Percentiles rank a stretch among this genome's conserved stretches.
Evolutionary conservation across 2,113 vertebrate species (phyloP).

Genomic region (Marcusenius ussheri): DNA sequence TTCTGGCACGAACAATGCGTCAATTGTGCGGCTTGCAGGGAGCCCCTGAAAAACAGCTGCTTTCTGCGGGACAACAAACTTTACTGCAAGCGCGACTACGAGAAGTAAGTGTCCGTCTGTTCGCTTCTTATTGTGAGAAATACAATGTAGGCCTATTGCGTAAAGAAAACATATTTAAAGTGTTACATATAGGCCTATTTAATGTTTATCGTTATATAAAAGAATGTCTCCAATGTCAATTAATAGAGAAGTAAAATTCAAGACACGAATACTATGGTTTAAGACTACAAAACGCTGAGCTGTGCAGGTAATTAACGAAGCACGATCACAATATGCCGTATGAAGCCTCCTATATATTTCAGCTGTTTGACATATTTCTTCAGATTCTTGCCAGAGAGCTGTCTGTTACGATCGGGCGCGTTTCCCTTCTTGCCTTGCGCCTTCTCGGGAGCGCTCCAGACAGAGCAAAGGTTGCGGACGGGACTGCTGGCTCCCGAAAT

Average conservation of each 20-base stretch:
- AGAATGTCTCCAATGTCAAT: neutral
- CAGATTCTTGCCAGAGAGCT: neutral
- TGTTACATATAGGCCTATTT: neutral
- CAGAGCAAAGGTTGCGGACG: conserved; percentile 5
- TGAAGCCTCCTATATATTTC: neutral
- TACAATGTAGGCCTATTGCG: neutral
- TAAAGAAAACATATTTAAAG: neutral
- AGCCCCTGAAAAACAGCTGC: conserved; percentile 80
- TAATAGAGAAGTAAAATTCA: neutral
- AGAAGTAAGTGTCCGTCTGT: conserved; percentile 74
- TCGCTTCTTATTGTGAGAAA: neutral
- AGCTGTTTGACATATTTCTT: neutral
- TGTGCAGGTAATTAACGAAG: neutral
- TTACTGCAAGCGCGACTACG: conserved; percentile 88
- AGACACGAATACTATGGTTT: neutral
- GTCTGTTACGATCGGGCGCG: neutral
- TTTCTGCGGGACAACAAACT: conserved; percentile 86
- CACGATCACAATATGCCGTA: neutral
- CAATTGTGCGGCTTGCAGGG: conserved; percentile 78
- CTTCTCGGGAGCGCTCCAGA: neutral
- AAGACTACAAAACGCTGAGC: neutral
- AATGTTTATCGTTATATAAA: neutral
- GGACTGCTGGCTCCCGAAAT: conserved; percentile 21
- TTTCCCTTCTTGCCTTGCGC: neutral
- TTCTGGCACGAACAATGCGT: conserved; percentile 94